These are phyloP conservation scores for Helicoverpa armigera DNA, from an alignment of 1,140 invertebrate genomes.

Conservation along the genomic window DNA sequence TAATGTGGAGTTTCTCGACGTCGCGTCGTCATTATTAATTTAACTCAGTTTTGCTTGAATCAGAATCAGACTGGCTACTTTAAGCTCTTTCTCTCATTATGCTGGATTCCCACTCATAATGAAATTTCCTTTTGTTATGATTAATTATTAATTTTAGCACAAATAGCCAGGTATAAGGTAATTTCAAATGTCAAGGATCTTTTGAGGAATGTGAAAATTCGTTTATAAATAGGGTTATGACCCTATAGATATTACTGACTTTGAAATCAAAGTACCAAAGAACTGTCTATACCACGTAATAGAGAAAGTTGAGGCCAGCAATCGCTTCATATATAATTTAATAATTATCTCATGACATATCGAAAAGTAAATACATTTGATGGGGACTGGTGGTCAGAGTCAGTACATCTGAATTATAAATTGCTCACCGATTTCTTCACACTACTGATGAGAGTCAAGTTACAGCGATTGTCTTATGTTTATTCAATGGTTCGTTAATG, in stretches of 20 bases:
- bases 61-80: slow-evolving; percentile 24
- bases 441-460: background rate
- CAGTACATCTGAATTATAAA: background rate
- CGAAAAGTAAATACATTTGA: no score
- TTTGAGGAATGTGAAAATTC: background rate
- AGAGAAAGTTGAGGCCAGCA: no score
- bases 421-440: background rate
- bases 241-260: background rate
- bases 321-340: no score
- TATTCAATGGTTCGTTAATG: slow-evolving; percentile 29
- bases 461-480: slow-evolving; percentile 12
- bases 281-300: no score
- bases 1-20: slow-evolving; percentile 23
- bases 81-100: slow-evolving; percentile 33
- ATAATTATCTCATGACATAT: no score
- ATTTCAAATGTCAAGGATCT: background rate
- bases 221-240: background rate
- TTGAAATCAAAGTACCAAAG: no score
- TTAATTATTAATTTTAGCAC: slow-evolving; percentile 8
- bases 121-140: slow-evolving; percentile 21
- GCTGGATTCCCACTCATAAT: slow-evolving; percentile 12
- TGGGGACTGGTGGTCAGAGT: no score
- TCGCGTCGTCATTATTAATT: slow-evolving; percentile 27
- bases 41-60: slow-evolving; percentile 28
- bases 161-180: background rate